A percentile compares a stretch with the other conserved stretches of the same genome.
Conservation (phyloP, 2,888 invertebrate genomes). For the Hypolimnas misippus region DNA sequence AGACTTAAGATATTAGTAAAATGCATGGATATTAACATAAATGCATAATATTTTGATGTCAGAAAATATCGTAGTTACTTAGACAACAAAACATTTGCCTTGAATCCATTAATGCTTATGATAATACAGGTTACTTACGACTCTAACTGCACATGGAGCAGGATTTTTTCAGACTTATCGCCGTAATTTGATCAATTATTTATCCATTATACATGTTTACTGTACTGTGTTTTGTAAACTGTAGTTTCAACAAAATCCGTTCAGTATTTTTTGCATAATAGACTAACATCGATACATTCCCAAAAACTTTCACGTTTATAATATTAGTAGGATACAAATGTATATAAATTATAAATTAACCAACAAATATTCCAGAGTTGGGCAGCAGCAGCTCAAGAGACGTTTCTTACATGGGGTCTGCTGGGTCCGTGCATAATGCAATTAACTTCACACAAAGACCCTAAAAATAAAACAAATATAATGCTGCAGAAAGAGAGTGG, state of each 20-base stretch:
- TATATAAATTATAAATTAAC: background rate
- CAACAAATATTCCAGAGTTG: slow-evolving; percentile 88
- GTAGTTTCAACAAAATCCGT: too few relatives aligned
- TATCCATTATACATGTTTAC: too few relatives aligned
- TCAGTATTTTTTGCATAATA: too few relatives aligned
- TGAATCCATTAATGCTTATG: too few relatives aligned
- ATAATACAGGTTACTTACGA: too few relatives aligned
- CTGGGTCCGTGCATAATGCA: slow-evolving; percentile 92
- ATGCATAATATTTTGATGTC: background rate
- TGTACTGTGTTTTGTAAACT: background rate
- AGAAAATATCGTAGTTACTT: background rate
- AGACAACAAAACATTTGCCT: background rate
- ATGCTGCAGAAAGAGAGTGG: slow-evolving; percentile 79
- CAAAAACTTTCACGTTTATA: too few relatives aligned
- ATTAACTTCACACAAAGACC: slow-evolving; percentile 89
- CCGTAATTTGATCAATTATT: too few relatives aligned
- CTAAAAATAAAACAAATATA: slow-evolving; percentile 83
- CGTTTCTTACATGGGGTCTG: slow-evolving; percentile 94
- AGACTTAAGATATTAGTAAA: background rate
- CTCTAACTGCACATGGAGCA: too few relatives aligned
- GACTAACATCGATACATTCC: too few relatives aligned
- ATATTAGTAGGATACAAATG: too few relatives aligned
- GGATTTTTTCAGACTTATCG: too few relatives aligned
- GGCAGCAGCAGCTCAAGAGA: slow-evolving; percentile 95
- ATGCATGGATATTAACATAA: background rate